These are phyloP conservation scores for Meloidogyne chitwoodi DNA, from an alignment of 1,140 invertebrate species.

Conservation along the genomic window DNA sequence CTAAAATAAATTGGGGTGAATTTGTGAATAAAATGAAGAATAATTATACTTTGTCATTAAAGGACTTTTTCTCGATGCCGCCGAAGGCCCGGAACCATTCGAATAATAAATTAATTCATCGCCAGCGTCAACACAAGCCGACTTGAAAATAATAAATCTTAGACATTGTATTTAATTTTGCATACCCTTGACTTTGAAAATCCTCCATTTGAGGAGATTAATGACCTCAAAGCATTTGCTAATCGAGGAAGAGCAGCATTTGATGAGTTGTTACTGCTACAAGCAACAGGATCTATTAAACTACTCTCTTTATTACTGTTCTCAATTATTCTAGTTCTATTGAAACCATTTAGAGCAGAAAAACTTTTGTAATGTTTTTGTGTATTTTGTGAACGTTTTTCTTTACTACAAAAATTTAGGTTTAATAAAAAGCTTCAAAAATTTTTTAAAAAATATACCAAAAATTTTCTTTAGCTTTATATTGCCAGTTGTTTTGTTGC, in stretches of 20 bases:
- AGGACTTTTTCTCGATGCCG: neutral
- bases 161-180: neutral
- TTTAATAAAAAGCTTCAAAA: too few relatives aligned
- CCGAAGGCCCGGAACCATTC: neutral
- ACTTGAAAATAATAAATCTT: neutral
- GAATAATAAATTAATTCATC: constrained; percentile 15
- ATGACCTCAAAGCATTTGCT: constrained; percentile 1
- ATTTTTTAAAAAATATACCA: too few relatives aligned
- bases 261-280: neutral
- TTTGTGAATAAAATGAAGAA: too few relatives aligned
- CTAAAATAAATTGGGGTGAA: neutral
- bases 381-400: too few relatives aligned
- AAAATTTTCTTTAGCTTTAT: too few relatives aligned
- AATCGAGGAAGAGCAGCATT: neutral
- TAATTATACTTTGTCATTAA: neutral
- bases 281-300: neutral
- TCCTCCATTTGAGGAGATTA: neutral
- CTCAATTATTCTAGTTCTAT: neutral
- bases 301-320: neutral
- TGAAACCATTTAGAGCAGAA: neutral
- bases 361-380: constrained; percentile 13
- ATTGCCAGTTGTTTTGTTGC: too few relatives aligned
- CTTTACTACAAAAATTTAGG: too few relatives aligned
- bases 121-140: constrained; percentile 1
- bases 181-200: neutral